Percentiles rank a stretch among this genome's conserved stretches.
phyloP scores from a whole-genome alignment of 2,113 vertebrate species.

The Bos javanicus region DNA sequence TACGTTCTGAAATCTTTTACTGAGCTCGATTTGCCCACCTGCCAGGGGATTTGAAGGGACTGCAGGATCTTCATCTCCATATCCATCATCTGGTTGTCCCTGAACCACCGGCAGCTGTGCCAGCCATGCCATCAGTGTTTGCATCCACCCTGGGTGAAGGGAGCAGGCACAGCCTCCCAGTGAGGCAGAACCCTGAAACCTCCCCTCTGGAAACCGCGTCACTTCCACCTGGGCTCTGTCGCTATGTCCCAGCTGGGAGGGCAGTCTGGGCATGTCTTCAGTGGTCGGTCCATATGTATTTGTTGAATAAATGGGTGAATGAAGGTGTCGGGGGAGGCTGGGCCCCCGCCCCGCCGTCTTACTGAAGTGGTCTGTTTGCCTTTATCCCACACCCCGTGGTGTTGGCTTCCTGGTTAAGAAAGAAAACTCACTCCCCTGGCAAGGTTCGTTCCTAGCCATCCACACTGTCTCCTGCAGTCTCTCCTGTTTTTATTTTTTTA shows the following conservation, averaged over 20 bases:
- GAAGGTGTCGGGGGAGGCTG: not conserved
- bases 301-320: not conserved
- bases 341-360: not conserved
- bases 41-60: not conserved
- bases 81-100: not conserved
- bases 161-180: not conserved
- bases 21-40: not conserved
- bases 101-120: not conserved
- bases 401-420: not conserved
- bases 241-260: not conserved
- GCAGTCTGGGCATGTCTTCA: too few species aligned
- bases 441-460: not conserved
- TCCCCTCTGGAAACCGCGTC: not conserved
- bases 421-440: not conserved
- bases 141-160: not conserved
- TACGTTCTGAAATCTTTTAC: not conserved
- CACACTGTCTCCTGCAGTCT: not conserved
- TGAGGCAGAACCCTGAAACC: not conserved
- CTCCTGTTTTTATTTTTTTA: not conserved
- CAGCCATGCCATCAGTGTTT: not conserved
- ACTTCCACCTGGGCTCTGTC: fast-evolving
- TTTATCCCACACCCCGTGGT: not conserved
- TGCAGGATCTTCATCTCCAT: not conserved
- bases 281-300: fast-evolving
- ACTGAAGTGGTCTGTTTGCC: not conserved